Conservation (phyloP, 2,113 vertebrate genomes). For the Percina caprodes region DNA sequence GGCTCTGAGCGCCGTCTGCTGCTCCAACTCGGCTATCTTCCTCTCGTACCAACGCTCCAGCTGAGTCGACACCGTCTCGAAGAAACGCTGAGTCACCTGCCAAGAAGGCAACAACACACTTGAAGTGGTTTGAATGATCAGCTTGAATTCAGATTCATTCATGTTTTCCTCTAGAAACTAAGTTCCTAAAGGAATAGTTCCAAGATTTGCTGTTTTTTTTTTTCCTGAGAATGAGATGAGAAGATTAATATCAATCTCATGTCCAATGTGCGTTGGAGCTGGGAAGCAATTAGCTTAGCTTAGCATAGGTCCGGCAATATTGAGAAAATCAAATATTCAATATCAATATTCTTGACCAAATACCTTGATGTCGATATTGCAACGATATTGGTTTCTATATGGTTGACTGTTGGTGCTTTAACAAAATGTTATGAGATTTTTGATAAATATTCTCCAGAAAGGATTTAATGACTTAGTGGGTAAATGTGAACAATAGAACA, state of each 20-base stretch:
- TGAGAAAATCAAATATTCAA: no score
- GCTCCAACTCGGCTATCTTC: constrained; percentile 88
- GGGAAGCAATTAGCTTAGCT: not conserved
- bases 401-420: no score
- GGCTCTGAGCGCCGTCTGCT: constrained; percentile 85
- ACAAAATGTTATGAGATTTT: no score
- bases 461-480: no score
- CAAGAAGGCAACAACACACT: not conserved
- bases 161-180: not conserved
- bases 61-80: constrained; percentile 91
- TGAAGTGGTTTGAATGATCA: not conserved
- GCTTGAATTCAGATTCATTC: not conserved
- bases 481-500: no score
- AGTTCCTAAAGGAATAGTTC: not conserved
- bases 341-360: no score
- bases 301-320: not conserved
- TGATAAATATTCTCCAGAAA: no score
- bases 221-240: not conserved
- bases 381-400: no score
- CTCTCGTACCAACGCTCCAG: constrained; percentile 94
- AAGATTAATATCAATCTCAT: not conserved
- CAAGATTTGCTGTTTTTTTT: not conserved
- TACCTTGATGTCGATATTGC: no score
- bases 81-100: constrained; percentile 90
- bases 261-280: not conserved